Percentiles rank a stretch among this genome's conserved stretches.
Evolutionary conservation across 30 jellyfish, hydroid and myxozoan genomes (phyloP).

Genomic region (Aurelia sp.): DNA sequence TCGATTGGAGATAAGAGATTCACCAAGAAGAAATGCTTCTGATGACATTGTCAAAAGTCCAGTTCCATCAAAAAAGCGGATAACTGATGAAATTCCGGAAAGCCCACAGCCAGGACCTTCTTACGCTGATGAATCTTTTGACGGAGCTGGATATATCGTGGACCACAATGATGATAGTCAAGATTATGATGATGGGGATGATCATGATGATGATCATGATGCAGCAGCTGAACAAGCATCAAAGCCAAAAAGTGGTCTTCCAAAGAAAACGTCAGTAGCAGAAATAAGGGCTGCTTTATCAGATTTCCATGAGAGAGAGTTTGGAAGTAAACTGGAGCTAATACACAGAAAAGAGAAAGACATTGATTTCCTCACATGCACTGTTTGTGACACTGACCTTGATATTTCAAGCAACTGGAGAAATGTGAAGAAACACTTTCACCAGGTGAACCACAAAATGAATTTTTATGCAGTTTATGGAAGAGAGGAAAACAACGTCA

Average conservation of each 20-base stretch:
- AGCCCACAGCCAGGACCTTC: too few relatives aligned
- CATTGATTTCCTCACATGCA: constrained; percentile 13
- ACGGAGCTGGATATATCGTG: too few relatives aligned
- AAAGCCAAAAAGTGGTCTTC: constrained; percentile 16
- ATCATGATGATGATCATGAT: background rate
- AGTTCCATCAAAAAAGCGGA: too few relatives aligned
- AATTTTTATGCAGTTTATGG: constrained; percentile 15
- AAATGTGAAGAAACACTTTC: constrained; percentile 24
- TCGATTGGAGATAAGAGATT: background rate
- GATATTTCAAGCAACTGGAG: constrained; percentile 29
- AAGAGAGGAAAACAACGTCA: background rate
- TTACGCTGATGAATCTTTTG: too few relatives aligned
- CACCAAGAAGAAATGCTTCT: background rate
- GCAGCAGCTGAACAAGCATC: background rate
- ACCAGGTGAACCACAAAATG: constrained; percentile 25
- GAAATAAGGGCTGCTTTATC: constrained; percentile 5
- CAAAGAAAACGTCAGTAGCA: background rate
- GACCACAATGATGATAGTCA: too few relatives aligned
- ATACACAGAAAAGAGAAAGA: constrained; percentile 1
- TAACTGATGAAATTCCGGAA: too few relatives aligned
- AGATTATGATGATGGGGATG: background rate
- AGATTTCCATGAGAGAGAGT: constrained; percentile 17
- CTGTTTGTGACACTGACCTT: constrained; percentile 23
- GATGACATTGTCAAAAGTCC: too few relatives aligned
- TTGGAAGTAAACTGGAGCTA: constrained; percentile 19